A percentile compares a stretch with the other conserved stretches of the same genome.
Evolutionary conservation across 2,888 invertebrate species (phyloP).

Genomic region (Drosophila quinaria): DNA sequence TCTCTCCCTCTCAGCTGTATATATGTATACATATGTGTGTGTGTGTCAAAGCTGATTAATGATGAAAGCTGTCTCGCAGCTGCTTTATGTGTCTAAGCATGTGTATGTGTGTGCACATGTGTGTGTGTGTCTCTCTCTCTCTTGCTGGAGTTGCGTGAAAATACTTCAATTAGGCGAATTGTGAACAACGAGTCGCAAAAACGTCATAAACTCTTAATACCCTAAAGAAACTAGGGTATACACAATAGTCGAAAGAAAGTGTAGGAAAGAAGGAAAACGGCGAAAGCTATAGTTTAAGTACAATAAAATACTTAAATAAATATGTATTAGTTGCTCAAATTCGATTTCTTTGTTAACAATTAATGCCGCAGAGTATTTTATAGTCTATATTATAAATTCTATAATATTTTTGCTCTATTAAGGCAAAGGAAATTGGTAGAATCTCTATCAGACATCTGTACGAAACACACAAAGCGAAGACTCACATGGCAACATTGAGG

Average conservation of each 20-base stretch:
- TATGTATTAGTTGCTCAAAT: too few species aligned
- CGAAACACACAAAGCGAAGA: constrained; percentile 17
- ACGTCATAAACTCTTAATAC: constrained; percentile 21
- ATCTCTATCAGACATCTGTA: constrained; percentile 19
- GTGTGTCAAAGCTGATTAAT: constrained; percentile 53
- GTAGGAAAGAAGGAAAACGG: too few species aligned
- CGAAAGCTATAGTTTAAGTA: too few species aligned
- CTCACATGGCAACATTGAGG: not conserved
- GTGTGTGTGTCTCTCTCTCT: constrained; percentile 23
- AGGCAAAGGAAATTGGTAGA: constrained; percentile 54
- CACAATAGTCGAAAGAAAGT: not conserved
- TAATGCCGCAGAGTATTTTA: constrained; percentile 12
- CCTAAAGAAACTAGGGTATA: not conserved
- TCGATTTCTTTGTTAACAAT: not conserved
- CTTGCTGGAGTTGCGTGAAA: constrained; percentile 58
- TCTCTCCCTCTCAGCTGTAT: constrained; percentile 1
- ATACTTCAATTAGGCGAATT: constrained; percentile 78
- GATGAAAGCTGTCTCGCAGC: constrained; percentile 53
- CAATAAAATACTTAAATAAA: too few species aligned
- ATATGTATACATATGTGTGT: constrained; percentile 2
- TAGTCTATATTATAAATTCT: not conserved
- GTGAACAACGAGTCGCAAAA: constrained; percentile 48
- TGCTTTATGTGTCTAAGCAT: constrained; percentile 17
- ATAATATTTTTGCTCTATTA: constrained; percentile 19
- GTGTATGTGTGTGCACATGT: constrained; percentile 6